Evolutionary conservation across 2,888 invertebrate species (phyloP).

Genomic region (Linnaemya tessellans): DNA sequence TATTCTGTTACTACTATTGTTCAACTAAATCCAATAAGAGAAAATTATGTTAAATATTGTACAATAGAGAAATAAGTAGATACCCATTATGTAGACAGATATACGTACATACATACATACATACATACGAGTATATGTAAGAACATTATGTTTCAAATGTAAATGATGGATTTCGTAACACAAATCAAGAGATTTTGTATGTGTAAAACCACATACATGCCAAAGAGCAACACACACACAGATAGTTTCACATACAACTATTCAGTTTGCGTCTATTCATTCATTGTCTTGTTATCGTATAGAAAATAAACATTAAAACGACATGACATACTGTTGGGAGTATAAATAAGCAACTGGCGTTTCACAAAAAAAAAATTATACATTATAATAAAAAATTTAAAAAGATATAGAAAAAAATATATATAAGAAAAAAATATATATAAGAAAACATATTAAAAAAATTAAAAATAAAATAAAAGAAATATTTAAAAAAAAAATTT

Average conservation of each 20-base stretch:
- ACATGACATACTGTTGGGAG: background rate
- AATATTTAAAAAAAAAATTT: no score
- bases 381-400: no score
- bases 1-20: background rate
- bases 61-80: conserved; percentile 6
- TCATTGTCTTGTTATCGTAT: background rate
- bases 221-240: background rate
- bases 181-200: conserved; percentile 58
- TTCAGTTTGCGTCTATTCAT: background rate
- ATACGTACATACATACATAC: no score
- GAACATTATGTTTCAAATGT: conserved; percentile 58
- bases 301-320: conserved; percentile 31
- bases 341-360: background rate
- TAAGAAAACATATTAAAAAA: no score
- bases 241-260: background rate
- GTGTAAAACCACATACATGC: conserved; percentile 35
- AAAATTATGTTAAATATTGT: conserved; percentile 55
- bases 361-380: background rate
- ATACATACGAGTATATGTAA: no score
- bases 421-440: no score
- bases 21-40: conserved; percentile 47
- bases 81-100: conserved; percentile 1
- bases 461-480: no score
- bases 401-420: no score
- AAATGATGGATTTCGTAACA: conserved; percentile 61